Evolutionary conservation across 1,140 invertebrate genomes (phyloP).

Genomic region (Anoplolepis gracilipes): DNA sequence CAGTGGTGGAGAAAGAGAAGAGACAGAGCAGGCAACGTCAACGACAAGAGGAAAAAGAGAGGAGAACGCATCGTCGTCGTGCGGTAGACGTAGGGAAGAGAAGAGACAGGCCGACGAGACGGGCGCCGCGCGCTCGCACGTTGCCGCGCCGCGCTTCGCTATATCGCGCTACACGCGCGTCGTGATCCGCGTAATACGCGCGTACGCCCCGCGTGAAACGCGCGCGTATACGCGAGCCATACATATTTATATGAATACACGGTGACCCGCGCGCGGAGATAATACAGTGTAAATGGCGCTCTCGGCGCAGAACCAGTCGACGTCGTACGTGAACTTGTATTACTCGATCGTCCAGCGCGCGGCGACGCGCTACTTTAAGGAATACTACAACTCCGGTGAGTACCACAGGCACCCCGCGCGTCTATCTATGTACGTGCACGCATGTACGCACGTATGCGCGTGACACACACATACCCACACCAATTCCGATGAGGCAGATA

Average conservation of each 20-base stretch:
- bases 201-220: conserved; percentile 53
- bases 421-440: not conserved
- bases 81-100: conserved; percentile 32
- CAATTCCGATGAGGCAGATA: not conserved
- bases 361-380: conserved; percentile 86
- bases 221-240: conserved; percentile 57
- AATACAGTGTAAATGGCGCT: conserved; percentile 85
- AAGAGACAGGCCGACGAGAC: conserved; percentile 55
- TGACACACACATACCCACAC: not conserved
- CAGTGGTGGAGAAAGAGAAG: conserved; percentile 1
- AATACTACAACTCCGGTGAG: conserved; percentile 86
- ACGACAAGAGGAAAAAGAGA: conserved; percentile 38
- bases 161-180: conserved; percentile 53
- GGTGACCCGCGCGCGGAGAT: conserved; percentile 69
- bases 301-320: conserved; percentile 85
- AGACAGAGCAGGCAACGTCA: conserved; percentile 53
- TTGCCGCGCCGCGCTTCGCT: conserved; percentile 63
- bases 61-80: conserved; percentile 55
- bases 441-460: not conserved
- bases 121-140: conserved; percentile 68
- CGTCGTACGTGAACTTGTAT: conserved; percentile 86
- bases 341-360: conserved; percentile 86
- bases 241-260: conserved; percentile 65
- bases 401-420: conserved; percentile 63
- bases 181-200: conserved; percentile 52